Evolutionary conservation across 64 coral and sea anemone species (phyloP).

Genomic region (Catalaphyllia jardinei): DNA sequence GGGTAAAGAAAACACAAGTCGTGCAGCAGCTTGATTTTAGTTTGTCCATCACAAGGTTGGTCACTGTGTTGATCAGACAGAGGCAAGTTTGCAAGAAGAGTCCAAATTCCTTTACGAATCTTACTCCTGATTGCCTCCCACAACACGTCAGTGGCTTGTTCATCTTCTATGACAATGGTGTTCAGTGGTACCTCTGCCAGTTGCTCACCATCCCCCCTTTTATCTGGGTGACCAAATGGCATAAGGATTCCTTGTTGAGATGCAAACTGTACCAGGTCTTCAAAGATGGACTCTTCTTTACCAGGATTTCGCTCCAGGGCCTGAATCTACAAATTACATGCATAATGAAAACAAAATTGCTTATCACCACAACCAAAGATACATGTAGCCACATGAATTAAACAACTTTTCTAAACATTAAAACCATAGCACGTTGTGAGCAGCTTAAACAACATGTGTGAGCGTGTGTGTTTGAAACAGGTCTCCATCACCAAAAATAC

Average conservation of each 20-base stretch:
- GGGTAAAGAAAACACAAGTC: conserved; percentile 81
- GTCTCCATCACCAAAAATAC: no score
- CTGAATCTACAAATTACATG: conserved; percentile 67
- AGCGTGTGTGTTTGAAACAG: no score
- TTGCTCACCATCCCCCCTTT: not conserved
- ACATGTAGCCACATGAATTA: no score
- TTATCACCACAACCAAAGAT: no score
- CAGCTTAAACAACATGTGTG: no score
- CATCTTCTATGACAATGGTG: conserved; percentile 52
- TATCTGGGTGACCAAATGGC: conserved; percentile 44
- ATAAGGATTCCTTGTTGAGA: conserved; percentile 84
- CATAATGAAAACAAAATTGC: not conserved
- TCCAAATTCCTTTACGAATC: conserved; percentile 64
- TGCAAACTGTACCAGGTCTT: conserved; percentile 89
- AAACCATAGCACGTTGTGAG: no score
- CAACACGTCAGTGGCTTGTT: conserved; percentile 51
- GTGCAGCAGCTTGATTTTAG: conserved; percentile 50
- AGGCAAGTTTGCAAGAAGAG: conserved; percentile 51
- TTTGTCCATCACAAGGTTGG: conserved; percentile 29
- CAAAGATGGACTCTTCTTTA: conserved; percentile 80
- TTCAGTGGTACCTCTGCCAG: not conserved
- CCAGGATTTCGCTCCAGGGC: conserved; percentile 88
- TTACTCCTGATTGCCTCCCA: conserved; percentile 81
- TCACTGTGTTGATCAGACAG: conserved; percentile 35
- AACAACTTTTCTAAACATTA: no score